Evolutionary conservation across 2,888 invertebrate genomes (phyloP), one percentile per base, ranked within the genome.

Genomic region (Drosophila trichaetosa): DNA sequence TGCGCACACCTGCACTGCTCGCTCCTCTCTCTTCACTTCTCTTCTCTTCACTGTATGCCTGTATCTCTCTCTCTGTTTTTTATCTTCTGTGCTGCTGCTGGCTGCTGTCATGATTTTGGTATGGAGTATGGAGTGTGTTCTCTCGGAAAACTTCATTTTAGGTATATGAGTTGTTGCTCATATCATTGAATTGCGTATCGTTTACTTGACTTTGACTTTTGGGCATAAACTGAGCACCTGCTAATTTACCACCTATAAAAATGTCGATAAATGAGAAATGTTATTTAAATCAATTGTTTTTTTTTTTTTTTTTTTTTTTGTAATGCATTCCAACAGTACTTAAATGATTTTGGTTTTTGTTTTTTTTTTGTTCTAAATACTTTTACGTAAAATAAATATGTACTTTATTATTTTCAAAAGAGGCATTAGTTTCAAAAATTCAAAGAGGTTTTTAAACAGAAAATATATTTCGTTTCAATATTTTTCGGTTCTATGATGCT

Each of bases 221-320:
- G 90, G 92, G 87, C 76, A 87, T 87, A 87, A 79, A 89, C 79
- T 87, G 89, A 88, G 87, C 83, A 80, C 80, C 87, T 90, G 83
- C 90, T 89, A 89, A 85, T 82, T 91, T 90, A 90, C 79, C 83
- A 92, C 91, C 92, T 92, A 91, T 89, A 91, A 91, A 86, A 90
- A 90, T 91, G 89, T 87, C 85, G 89, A 87, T 84, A 87, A 91
- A 91, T 91, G 85, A 91, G 90, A 91, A 91, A 91, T 76, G 82
- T 88, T 89, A 91, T 91, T 90, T 83, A 79, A 82, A 87, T 83
- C 69, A 80, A 69, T 83, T 83, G 65, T 52, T 53, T 29, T 29
- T 49, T 27, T 7, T 53, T 18, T 16, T 36, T 21, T 4, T 27
- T 56, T 56, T 29, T 29, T 6, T 46, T 8, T 46, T 61, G 49